Evolutionary conservation across 2,797 vertebrate genomes (phyloP), one percentile per base, ranked within the genome.

Genomic region (Danio kyathit): DNA sequence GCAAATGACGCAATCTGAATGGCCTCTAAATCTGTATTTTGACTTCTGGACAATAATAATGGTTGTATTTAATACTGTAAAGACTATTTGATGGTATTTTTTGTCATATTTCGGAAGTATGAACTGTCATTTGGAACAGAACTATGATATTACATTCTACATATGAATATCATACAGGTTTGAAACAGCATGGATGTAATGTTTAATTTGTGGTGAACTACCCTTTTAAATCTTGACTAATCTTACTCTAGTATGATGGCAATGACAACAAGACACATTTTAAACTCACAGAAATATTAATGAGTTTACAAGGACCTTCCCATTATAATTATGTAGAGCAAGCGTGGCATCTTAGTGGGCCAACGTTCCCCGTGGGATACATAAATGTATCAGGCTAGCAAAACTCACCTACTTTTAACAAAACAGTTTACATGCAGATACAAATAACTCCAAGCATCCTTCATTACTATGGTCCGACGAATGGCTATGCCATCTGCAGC

Each of bases 241-340:
- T 86, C 57, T 75, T 5, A 40, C 21, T 63, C 70, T 43, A 46
- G 57, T 41, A 61, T 63, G 60, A 76, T 11, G 7, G 21, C n/a
- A 72, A 49, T 74, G 65, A 64, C 21, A 71, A 52, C 75, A 59
- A 63, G 43, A 81, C 43, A 52, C 56, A 80, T 90, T 90, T 89
- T 88, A 88, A 89, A 89, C 88, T 82, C 86, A 87, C 87, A 87
- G 77, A 92, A 90, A 95, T 93, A 94, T 95, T 94, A 93, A 95
- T 94, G 93, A 92, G 91, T 93, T 94, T 92, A 94, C 92, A 94
- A 92, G 92, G 91, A 92, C 92, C 92, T 94, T 91, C 89, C 83
- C 87, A 84, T 91, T 94, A 92, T 93, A 95, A 94, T 94, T 94
- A 94, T 94, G 93, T 94, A 90, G 92, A 94, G 92, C 93, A 94